Evolutionary conservation across 2,797 vertebrate species (phyloP).

Genomic region (Cichlasoma orientale): DNA sequence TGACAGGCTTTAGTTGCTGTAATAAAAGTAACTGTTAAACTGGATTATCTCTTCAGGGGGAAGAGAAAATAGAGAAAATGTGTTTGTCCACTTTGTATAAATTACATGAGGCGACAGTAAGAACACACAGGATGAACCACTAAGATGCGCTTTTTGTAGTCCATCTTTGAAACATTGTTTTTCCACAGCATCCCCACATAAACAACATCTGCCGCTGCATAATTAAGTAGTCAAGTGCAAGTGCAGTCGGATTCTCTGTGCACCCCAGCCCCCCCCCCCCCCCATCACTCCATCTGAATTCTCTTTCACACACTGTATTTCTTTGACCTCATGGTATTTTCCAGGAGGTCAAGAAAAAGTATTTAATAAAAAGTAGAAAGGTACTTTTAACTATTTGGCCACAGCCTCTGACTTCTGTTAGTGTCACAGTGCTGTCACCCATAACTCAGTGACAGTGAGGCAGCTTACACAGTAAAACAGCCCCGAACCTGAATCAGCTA

Average conservation of each 20-base stretch:
- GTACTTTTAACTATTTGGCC: not conserved
- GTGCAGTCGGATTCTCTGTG: not conserved
- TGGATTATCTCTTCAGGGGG: not conserved
- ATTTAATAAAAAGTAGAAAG: not conserved
- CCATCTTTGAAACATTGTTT: constrained; percentile 5
- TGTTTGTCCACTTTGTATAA: not conserved
- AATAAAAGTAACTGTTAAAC: not conserved
- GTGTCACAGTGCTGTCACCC: not conserved
- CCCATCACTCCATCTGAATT: not conserved
- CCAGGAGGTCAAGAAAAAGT: not conserved
- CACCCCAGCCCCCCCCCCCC: not conserved
- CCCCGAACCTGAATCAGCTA: not conserved
- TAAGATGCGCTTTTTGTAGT: not conserved
- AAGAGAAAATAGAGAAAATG: not conserved
- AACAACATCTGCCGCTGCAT: constrained; percentile 14
- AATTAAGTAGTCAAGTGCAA: constrained; percentile 9
- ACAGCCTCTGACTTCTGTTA: not conserved
- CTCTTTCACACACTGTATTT: not conserved
- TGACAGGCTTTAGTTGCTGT: not conserved
- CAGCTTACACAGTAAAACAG: not conserved
- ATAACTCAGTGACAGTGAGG: not conserved
- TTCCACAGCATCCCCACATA: constrained; percentile 1
- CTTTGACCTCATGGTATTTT: not conserved
- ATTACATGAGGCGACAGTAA: not conserved
- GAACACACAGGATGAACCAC: not conserved